These are phyloP conservation scores for Mormyrops boulengeri DNA, from an alignment of 2,797 vertebrate species.

Conservation along the genomic window DNA sequence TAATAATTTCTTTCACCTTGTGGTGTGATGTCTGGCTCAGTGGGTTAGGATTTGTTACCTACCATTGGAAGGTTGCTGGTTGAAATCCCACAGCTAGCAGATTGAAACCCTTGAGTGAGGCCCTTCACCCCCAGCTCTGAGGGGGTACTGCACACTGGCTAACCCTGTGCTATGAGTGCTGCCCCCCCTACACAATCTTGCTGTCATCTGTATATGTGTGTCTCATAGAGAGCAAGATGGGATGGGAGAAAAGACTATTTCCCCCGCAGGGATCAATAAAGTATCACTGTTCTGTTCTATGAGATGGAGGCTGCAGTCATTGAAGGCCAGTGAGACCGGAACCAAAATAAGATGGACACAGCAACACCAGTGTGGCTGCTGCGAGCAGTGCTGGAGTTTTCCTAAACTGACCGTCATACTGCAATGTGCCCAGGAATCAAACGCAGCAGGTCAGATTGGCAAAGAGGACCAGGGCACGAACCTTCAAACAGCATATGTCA, in stretches of 20 bases:
- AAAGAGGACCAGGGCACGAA: conserved; percentile 38
- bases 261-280: neutral
- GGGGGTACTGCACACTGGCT: neutral
- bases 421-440: conserved; percentile 40
- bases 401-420: conserved; percentile 42
- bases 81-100: neutral
- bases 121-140: neutral
- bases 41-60: neutral
- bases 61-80: neutral
- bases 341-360: conserved; percentile 40
- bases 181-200: neutral
- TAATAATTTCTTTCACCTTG: neutral
- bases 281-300: neutral
- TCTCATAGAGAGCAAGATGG: neutral
- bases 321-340: conserved; percentile 24
- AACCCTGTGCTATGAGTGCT: neutral
- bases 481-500: conserved; percentile 39
- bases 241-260: neutral
- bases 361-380: conserved; percentile 32
- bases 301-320: neutral
- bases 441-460: conserved; percentile 45
- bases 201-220: neutral
- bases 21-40: neutral
- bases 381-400: conserved; percentile 28
- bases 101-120: neutral